Evolutionary conservation across 2,797 vertebrate genomes (phyloP), one percentile per base, ranked within the genome.

Genomic region (Poeciliopsis gracilis): DNA sequence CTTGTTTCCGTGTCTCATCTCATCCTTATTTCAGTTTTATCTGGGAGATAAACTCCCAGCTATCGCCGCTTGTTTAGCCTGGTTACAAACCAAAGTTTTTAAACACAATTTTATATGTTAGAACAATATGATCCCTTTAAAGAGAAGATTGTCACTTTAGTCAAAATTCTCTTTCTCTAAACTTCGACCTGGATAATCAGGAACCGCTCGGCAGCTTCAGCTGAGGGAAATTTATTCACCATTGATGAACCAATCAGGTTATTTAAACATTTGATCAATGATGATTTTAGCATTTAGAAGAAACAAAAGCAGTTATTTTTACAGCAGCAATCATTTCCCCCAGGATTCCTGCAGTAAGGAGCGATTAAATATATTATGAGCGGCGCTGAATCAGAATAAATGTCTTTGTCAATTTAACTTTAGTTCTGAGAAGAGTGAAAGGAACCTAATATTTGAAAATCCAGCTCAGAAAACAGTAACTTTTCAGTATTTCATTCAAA

Each of bases 31-130:
- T n/a, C 4, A 15, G 28, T 13, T 51, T 51, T n/a, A 67, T 76
- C 75, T 67, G 33, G 0, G 1, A 69, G 61, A 76, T 67, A 51
- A 53, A 28, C 18, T 12, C 30, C 2, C 2, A n/a, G 2, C 2
- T 75, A 66, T 49, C 74, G 33, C 10, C 1, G 6, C 33, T 69
- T 76, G 61, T 76, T 76, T 67, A 51, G 45, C 57, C 74, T 23
- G 20, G 11, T 9, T n/a, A 18, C 38, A 5, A 18, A 51, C 45
- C 23, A n/a, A 13, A n/a, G 67, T 49, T 76, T 66, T 66, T 51
- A n/a, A 76, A 76, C 75, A 67, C 18, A 53, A 41, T 12, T 28
- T 28, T 1, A 51, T 11, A 28, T 67, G 46, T 67, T 28, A 20
- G 20, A 33, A 41, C 18, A 13, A 20, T 33, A 41, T 73, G 10